Evolutionary conservation across 2,888 invertebrate genomes (phyloP).

Genomic region (Hypercompe scribonia): DNA sequence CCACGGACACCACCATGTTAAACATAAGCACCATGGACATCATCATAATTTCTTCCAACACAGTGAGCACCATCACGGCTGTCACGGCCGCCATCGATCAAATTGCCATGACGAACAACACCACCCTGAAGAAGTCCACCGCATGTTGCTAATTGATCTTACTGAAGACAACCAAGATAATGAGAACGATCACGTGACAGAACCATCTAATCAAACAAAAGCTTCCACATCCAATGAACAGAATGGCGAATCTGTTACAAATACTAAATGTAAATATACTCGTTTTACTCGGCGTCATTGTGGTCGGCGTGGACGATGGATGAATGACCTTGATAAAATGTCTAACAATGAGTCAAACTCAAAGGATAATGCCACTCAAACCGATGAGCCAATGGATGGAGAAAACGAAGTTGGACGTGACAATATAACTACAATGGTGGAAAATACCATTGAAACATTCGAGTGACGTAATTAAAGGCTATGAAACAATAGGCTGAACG

Average conservation of each 20-base stretch:
- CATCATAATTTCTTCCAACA: slow-evolving; percentile 16
- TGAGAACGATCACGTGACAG: slow-evolving; percentile 30
- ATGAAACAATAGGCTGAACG: slow-evolving; percentile 21
- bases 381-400: slow-evolving; percentile 26
- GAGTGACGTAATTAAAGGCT: slow-evolving; percentile 29
- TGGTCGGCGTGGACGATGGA: slow-evolving; percentile 29
- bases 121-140: slow-evolving; percentile 40
- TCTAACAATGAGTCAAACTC: slow-evolving; percentile 11
- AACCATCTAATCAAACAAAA: slow-evolving; percentile 27
- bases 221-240: slow-evolving; percentile 15
- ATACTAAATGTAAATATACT: slow-evolving; percentile 30
- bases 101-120: slow-evolving; percentile 25
- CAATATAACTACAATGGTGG: slow-evolving; percentile 50
- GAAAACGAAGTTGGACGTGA: slow-evolving; percentile 34
- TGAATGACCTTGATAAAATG: slow-evolving; percentile 16
- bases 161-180: slow-evolving; percentile 38
- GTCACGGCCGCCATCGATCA: slow-evolving; percentile 32
- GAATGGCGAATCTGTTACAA: slow-evolving; percentile 12
- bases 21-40: slow-evolving; percentile 15
- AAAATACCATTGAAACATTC: slow-evolving; percentile 43
- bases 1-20: slow-evolving; percentile 11
- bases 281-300: slow-evolving; percentile 27
- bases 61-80: slow-evolving; percentile 15
- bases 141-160: slow-evolving; percentile 40
- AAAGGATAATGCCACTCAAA: slow-evolving; percentile 35